These are phyloP conservation scores for Phaetusa simplex DNA, from an alignment of 2,113 vertebrate genomes.

Conservation along the genomic window DNA sequence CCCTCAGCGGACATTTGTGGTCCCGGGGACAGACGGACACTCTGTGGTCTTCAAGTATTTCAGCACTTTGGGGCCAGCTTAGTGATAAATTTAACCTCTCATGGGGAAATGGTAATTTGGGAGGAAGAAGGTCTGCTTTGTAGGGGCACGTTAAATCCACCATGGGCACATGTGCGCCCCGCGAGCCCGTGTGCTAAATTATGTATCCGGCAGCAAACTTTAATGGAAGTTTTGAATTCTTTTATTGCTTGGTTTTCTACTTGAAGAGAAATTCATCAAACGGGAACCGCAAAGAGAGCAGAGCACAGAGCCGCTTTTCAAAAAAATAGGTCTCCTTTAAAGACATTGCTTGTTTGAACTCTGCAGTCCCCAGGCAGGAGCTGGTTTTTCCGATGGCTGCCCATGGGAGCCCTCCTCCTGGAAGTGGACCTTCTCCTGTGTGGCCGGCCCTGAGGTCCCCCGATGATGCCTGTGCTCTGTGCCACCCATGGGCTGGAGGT, in stretches of 20 bases:
- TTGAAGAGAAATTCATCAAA: neutral
- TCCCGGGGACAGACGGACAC: neutral
- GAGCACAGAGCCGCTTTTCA: neutral
- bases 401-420: neutral
- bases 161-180: accelerated
- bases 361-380: neutral
- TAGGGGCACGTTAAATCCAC: neutral
- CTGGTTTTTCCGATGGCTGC: neutral
- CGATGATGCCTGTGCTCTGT: neutral
- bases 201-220: neutral
- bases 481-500: neutral
- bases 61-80: neutral
- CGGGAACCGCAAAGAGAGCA: neutral
- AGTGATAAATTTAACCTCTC: neutral
- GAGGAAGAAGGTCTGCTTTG: neutral
- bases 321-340: neutral
- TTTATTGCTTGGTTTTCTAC: neutral
- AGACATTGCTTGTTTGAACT: neutral
- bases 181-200: neutral
- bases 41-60: neutral
- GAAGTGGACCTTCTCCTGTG: neutral
- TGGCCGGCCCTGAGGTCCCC: accelerated
- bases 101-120: too few relatives aligned
- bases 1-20: accelerated
- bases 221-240: neutral